Base-by-base conservation (phyloP, 2,888 invertebrate species). In the Nephrotoma guestfalica region DNA sequence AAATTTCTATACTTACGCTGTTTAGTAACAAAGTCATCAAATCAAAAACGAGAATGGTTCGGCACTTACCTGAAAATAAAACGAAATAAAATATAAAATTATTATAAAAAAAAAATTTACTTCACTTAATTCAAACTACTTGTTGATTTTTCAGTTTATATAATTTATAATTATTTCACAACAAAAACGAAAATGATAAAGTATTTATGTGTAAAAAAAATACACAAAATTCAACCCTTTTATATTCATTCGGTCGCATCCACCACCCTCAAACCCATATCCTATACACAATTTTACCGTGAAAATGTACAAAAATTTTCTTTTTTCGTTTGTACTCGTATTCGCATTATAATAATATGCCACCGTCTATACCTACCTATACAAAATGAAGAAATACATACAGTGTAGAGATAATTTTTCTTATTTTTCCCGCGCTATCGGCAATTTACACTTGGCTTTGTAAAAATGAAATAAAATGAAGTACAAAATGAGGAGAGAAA, bases 371-470 rank as follows among this genome's bases (percentile, higher is more conserved):
- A 57, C 1, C 30, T 30, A 47, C 30, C 18, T 30, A 30, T 30
- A 71, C 30, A 71, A 15, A n/a, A 30, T 30, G 30, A 15, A 57
- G 2, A 57, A 51, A 15, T 51, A 15, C 15, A 51, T 15, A 51
- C 51, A 51, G 51, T 51, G 3, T 9, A 71, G 71, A 71, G 71
- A 71, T 71, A 71, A 18, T 71, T 71, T 71, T 71, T 71, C 71
- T 84, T 84, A 41, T 84, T 45, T 42, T 85, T 45, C 85, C 18
- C 42, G 7, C 71, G 85, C 85, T 85, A 85, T 85, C 85, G 85
- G 85, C 85, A 85, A 85, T 85, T 85, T 85, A 85, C 85, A 85
- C 85, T 85, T 85, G 85, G 85, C 85, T 85, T 85, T 85, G 85
- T 85, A 85, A 43, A 85, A 85, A 85, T 45, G 85, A 85, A 85